Evolutionary conservation across 2,113 vertebrate species (phyloP).

Genomic region (Edolisoma coerulescens): DNA sequence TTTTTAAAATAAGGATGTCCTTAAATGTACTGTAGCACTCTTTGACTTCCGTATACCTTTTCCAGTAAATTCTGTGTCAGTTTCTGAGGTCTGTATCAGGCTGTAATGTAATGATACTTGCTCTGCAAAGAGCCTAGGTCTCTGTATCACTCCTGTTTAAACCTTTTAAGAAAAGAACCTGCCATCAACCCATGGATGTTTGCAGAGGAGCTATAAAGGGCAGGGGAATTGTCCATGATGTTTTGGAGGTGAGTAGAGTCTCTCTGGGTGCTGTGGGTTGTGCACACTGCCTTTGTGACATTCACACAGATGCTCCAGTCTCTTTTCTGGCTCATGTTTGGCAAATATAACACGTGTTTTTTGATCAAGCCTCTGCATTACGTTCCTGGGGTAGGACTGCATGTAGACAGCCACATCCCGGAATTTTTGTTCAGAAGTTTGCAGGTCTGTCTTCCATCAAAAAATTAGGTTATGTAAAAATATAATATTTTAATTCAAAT

Average conservation of each 20-base stretch:
- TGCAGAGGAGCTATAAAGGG: not conserved
- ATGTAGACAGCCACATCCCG: not conserved
- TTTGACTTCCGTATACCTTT: not conserved
- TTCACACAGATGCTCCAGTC: not conserved
- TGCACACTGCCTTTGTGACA: not conserved
- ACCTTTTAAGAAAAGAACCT: not conserved
- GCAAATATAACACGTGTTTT: accelerated
- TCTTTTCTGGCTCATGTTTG: not conserved
- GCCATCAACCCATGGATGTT: not conserved
- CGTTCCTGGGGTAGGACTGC: not conserved
- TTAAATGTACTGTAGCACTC: not conserved
- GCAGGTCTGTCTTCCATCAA: not conserved
- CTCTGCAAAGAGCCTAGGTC: not conserved
- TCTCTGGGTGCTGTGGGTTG: not conserved
- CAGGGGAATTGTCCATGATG: not conserved
- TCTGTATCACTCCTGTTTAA: not conserved
- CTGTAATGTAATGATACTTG: not conserved
- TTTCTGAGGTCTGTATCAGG: not conserved
- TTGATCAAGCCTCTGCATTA: not conserved
- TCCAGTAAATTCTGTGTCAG: not conserved
- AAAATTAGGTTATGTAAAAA: not conserved
- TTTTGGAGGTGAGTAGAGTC: not conserved
- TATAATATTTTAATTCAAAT: not conserved
- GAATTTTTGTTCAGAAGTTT: not conserved
- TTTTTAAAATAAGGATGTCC: not conserved